Evolutionary conservation across 2,888 invertebrate genomes (phyloP), one percentile per base, ranked within the genome.

Genomic region (Tubulanus polymorphus): DNA sequence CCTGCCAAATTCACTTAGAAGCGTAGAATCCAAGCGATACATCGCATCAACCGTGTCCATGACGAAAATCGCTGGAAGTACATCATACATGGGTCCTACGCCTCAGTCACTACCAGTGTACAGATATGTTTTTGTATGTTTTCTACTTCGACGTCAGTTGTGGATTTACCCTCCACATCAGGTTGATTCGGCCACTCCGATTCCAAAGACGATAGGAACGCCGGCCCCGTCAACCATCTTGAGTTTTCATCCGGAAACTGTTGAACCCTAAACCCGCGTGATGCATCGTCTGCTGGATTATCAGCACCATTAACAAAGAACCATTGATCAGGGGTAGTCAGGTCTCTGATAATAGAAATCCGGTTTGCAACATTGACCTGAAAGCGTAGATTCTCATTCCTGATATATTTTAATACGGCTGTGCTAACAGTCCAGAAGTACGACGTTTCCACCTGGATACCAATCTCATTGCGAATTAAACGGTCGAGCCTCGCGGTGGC

Each of bases 221-320:
- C 41, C 6, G 41, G 41, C 20, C 41, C 41, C 6, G 41, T 20
- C 41, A 41, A 41, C 41, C 41, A 41, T 15, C 3, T 41, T 41
- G 41, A 8, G 6, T 8, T 41, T 15, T 15, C 41, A 8, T 18
- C 20, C 23, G 18, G 41, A n/a, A n/a, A n/a, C 2, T 37, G 48
- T 26, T 55, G 57, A 10, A 47, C 48, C 1, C 45, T 56, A 8
- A 52, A 23, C 26, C 48, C 62, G 37, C 65, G 37, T 25, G 60
- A 63, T 20, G 54, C 61, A 45, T 56, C 27, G 30, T 63, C 62
- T 1, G 60, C 60, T 15, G 57, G 63, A 32, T 63, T 63, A 3
- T 63, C 50, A 1, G 20, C 35, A 12, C 55, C 59, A 0, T 52
- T 10, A 1, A 63, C 52, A 55, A 56, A 60, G 3, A 23, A 46